Conservation (phyloP, 2,888 invertebrate species). For the Deilephila porcellus region DNA sequence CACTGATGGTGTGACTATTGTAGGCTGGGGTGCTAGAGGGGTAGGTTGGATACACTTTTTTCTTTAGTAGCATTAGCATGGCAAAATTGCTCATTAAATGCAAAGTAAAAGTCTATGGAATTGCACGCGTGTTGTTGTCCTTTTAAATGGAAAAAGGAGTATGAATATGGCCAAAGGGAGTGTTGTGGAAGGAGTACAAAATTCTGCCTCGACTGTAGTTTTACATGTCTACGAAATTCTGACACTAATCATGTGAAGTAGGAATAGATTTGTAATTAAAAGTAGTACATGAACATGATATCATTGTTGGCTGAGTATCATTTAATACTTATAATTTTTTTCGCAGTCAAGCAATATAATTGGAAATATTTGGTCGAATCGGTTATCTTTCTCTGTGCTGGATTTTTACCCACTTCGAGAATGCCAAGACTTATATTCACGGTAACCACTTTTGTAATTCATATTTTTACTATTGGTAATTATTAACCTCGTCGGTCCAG, state of each 20-base stretch:
- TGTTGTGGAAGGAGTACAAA: too few relatives aligned
- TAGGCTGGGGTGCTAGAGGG: constrained; percentile 71
- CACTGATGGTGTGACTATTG: constrained; percentile 59
- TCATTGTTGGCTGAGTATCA: not conserved
- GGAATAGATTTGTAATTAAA: too few relatives aligned
- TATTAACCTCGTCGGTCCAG: too few relatives aligned
- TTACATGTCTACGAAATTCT: too few relatives aligned
- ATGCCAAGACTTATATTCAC: constrained; percentile 66
- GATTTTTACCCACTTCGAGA: constrained; percentile 61
- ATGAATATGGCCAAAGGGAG: too few relatives aligned
- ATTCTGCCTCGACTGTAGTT: too few relatives aligned
- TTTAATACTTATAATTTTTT: constrained; percentile 27
- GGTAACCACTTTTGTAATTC: constrained; percentile 46
- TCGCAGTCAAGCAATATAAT: constrained; percentile 57
- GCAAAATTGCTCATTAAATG: too few relatives aligned
- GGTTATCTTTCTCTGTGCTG: constrained; percentile 55
- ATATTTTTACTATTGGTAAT: constrained; percentile 1
- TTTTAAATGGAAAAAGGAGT: too few relatives aligned
- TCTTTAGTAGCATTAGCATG: not conserved
- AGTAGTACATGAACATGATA: too few relatives aligned
- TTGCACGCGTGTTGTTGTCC: too few relatives aligned
- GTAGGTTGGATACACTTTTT: constrained; percentile 49
- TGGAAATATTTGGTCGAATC: constrained; percentile 51
- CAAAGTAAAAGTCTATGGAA: too few relatives aligned
- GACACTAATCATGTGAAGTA: too few relatives aligned